Percentiles rank a stretch among this genome's conserved stretches.
Evolutionary conservation across 1,140 invertebrate species (phyloP).

Genomic region (Xylocopa sonorina): DNA sequence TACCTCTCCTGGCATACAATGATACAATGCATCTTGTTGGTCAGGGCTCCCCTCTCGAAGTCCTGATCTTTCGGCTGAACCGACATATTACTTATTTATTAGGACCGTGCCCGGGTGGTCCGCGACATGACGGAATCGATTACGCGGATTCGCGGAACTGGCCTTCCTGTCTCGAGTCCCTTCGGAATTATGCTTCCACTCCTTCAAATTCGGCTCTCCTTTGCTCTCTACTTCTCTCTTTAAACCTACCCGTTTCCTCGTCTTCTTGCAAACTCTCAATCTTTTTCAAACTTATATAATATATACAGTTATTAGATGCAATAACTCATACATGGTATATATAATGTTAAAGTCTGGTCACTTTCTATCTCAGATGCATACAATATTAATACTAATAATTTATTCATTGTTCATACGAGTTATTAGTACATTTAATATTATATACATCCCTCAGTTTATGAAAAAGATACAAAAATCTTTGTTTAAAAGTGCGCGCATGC

Average conservation of each 20-base stretch:
- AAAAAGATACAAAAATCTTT: too few relatives aligned
- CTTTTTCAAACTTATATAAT: constrained; percentile 36
- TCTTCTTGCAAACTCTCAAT: constrained; percentile 42
- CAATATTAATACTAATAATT: too few relatives aligned
- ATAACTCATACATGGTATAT: too few relatives aligned
- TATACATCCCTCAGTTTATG: too few relatives aligned
- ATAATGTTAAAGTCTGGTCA: too few relatives aligned
- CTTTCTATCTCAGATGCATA: too few relatives aligned
- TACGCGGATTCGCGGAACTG: constrained; percentile 81
- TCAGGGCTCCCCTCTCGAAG: constrained; percentile 40
- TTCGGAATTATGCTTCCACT: constrained; percentile 70
- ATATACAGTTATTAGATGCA: too few relatives aligned
- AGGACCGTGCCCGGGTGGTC: constrained; percentile 80
- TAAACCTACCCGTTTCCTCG: constrained; percentile 39
- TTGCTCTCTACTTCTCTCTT: constrained; percentile 17
- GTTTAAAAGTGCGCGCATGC: too few relatives aligned
- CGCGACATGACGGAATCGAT: constrained; percentile 82
- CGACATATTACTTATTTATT: constrained; percentile 82
- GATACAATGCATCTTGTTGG: constrained; percentile 49
- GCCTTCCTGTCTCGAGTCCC: constrained; percentile 60
- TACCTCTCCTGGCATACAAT: constrained; percentile 46
- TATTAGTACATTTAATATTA: too few relatives aligned
- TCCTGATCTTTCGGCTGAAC: constrained; percentile 70
- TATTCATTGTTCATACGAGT: too few relatives aligned
- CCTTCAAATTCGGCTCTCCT: constrained; percentile 53